Base-by-base conservation (phyloP, 2,797 vertebrate genomes). In the Carcharodon carcharias region DNA sequence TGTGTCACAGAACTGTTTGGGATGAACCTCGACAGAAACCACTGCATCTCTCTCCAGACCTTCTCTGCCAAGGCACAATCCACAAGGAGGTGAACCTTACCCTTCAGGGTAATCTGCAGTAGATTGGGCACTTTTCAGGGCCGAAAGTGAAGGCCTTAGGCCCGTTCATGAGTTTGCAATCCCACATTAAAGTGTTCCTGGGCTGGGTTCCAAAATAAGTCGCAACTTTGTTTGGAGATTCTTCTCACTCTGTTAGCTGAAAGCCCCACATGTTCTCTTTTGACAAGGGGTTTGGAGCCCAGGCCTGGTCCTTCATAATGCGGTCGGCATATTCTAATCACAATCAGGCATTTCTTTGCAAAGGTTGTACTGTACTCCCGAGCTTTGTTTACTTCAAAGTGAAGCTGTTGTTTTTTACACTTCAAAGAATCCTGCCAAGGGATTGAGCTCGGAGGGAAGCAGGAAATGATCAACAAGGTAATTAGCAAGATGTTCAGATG, bases 401-500 rank as follows among this genome's bases (percentile, higher is more conserved):
- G 98, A 98, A 98, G 98, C 98, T 97, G 98, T 97, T 98, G 97
- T 98, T 95, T 28, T 65, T 98, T 98, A 98, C 98, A 99, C 98
- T 98, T 99, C 98, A 99, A 99, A 99, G 98, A 97, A 97, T 98
- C 98, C 98, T 98, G 98, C 98, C 98, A 2, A 18, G 98, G 98
- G 98, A 98, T 97, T 97, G 97, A 97, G 97, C 97, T 97, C 97
- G 98, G 98, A 98, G 98, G 97, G 97, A 98, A 98, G 98, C 98
- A 98, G 98, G 98, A 98, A 98, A 98, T 98, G 98, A 98, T 98
- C 98, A 98, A 98, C 98, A 97, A 97, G 98, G 98, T 98, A 98
- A 99, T 98, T 99, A 98, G 98, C 98, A 98, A 98, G 98, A 98
- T 98, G 98, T 98, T 98, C 98, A 98, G 26, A 98, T 98, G 98